Evolutionary conservation across 2,797 vertebrate species (phyloP).

Genomic region (Enteromius anoplus): DNA sequence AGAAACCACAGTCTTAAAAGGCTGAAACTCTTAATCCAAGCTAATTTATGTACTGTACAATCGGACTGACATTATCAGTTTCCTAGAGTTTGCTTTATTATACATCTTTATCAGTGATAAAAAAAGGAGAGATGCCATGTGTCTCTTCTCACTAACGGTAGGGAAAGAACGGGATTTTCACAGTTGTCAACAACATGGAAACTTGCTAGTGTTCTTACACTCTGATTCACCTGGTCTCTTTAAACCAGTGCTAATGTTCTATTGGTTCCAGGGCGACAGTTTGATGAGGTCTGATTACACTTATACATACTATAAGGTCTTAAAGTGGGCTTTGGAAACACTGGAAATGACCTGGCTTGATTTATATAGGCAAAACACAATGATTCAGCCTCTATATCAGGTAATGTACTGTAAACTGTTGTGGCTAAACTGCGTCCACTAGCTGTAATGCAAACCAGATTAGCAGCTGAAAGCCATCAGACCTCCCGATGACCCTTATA

Average conservation of each 20-base stretch:
- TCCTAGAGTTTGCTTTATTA: not conserved
- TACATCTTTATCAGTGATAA: not conserved
- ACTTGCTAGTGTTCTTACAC: not conserved
- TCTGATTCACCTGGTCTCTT: not conserved
- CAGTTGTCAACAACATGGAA: not conserved
- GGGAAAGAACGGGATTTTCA: not conserved
- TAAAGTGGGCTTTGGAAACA: constrained; percentile 18
- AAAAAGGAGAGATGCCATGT: not conserved
- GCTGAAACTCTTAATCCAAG: not conserved
- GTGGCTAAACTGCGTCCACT: constrained; percentile 26
- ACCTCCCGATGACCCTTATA: constrained; percentile 28
- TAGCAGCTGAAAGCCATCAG: constrained; percentile 48
- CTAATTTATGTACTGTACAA: not conserved
- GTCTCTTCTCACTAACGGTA: not conserved
- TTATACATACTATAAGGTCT: constrained; percentile 38
- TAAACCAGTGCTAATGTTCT: constrained; percentile 4
- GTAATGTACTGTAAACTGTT: constrained; percentile 47
- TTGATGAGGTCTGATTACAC: constrained; percentile 38
- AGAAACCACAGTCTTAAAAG: not conserved
- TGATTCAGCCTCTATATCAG: constrained; percentile 53
- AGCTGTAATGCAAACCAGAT: constrained; percentile 47
- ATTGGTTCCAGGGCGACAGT: constrained; percentile 13
- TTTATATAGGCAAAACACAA: constrained; percentile 45
- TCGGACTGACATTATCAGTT: not conserved
- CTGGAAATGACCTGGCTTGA: constrained; percentile 49